A percentile compares a stretch with the other conserved stretches of the same genome.
phyloP scores from a whole-genome alignment of 2,888 invertebrate genomes.

The Autographa gamma region DNA sequence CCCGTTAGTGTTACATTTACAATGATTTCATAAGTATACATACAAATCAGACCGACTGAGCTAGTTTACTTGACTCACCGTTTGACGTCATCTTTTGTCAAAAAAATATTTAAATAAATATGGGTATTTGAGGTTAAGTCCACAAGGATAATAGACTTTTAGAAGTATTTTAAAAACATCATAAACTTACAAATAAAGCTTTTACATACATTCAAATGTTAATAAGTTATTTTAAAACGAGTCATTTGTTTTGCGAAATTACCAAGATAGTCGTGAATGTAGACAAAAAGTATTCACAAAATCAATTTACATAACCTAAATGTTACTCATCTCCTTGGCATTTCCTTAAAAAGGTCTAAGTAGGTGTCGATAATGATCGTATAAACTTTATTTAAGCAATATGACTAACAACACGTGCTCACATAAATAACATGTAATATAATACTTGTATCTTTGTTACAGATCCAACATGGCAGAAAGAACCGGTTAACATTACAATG shows the following conservation, averaged over 20 bases:
- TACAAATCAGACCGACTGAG: slow-evolving; percentile 11
- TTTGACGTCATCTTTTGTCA: slow-evolving; percentile 18
- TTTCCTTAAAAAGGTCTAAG: slow-evolving; percentile 53
- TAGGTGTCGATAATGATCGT: slow-evolving; percentile 37
- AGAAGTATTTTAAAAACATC: neutral
- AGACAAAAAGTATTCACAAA: slow-evolving; percentile 27
- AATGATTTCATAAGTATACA: neutral
- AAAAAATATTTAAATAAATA: neutral
- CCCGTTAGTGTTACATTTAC: slow-evolving; percentile 22
- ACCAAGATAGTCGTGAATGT: slow-evolving; percentile 18
- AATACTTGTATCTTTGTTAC: slow-evolving; percentile 66
- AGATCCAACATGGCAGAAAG: slow-evolving; percentile 55
- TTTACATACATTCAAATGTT: neutral
- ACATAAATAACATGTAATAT: slow-evolving; percentile 50
- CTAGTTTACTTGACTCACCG: slow-evolving; percentile 14
- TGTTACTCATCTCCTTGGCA: slow-evolving; percentile 55
- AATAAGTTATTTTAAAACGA: neutral
- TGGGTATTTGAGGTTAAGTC: neutral
- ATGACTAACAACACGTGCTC: slow-evolving; percentile 62
- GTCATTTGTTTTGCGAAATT: slow-evolving; percentile 20
- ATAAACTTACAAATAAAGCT: neutral
- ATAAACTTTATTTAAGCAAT: slow-evolving; percentile 50
- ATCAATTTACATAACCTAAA: slow-evolving; percentile 42
- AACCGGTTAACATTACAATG: slow-evolving; percentile 37
- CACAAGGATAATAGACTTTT: neutral